Evolutionary conservation across 2,797 vertebrate genomes (phyloP), one percentile per base, ranked within the genome.

Genomic region (Siniperca undulata): DNA sequence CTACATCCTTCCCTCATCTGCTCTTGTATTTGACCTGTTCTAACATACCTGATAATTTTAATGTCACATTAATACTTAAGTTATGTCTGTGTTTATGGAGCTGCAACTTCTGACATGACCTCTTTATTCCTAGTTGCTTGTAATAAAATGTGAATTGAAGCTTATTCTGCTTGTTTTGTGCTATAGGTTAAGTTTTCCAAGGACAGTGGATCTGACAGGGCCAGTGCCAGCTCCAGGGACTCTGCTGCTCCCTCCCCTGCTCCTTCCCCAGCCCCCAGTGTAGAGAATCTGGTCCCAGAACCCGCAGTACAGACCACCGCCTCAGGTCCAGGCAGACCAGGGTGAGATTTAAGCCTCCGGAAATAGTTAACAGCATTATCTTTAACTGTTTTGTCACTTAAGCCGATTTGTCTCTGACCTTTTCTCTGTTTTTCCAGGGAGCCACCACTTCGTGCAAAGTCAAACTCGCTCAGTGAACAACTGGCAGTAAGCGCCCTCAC

Each of bases 401-500:
- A 79, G 13, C 46, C 75, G 40, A 78, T 58, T 48, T 61, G 1
- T 74, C 30, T 77, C 0, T 36, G 9, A 44, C 7, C 7, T 46
- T 71, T 86, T 12, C 14, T 74, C 67, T 60, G 4, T 74, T 76
- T 55, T 71, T 44, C 13, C 90, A 99, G 98, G 84, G 98, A 99
- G n/a, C 94, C 93, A 0, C 95, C 94, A 46, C 94, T 97, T 27
- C 95, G 96, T 52, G 89, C 94, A 82, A 99, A 99, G 93, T 98
- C 98, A 0, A 97, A 96, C 93, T 98, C 98, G 2, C 93, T 99
- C 82, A 97, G 94, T 72, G 98, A 99, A 70, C 97, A 99, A 87
- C 91, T 98, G 20, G 88, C 96, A 14, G 96, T 97, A 94, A 97
- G 96, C 87, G 46, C n/a, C 22, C 2, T 2, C 5, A 2, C 30